These are phyloP conservation scores for Pseudolaguvia tuberculata DNA, from an alignment of 2,113 vertebrate species.

Conservation along the genomic window DNA sequence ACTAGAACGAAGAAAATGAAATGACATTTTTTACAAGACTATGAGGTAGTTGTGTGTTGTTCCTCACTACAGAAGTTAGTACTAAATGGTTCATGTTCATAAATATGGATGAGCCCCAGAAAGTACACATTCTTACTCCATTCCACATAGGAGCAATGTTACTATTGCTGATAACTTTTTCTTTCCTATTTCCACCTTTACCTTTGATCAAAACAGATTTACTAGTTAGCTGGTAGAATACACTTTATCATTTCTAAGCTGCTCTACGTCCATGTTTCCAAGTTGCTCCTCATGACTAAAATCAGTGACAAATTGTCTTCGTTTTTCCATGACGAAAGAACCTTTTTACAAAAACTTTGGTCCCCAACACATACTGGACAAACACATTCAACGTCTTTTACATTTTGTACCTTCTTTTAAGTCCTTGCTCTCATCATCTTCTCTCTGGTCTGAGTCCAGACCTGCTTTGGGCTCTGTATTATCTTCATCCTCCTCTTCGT, in stretches of 20 bases:
- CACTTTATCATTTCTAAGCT: not conserved
- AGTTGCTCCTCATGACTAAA: not conserved
- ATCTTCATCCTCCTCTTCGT: constrained; percentile 94
- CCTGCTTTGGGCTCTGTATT: constrained; percentile 79
- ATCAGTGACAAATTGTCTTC: not conserved
- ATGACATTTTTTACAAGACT: not conserved
- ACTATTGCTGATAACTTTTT: too few species aligned
- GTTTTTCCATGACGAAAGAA: not conserved
- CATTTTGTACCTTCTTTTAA: constrained; percentile 87
- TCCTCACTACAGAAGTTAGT: not conserved
- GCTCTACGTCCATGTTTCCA: not conserved
- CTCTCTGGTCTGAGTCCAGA: constrained; percentile 77
- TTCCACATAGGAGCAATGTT: too few species aligned
- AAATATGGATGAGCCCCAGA: not conserved
- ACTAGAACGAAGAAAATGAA: too few species aligned
- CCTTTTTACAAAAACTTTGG: not conserved
- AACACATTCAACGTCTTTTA: too few species aligned
- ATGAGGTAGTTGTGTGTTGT: not conserved
- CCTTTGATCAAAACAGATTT: not conserved
- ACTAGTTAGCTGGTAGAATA: not conserved
- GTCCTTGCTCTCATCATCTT: constrained; percentile 82
- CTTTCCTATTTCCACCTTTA: not conserved
- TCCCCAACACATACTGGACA: not conserved
- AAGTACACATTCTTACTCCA: too few species aligned
- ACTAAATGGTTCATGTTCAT: not conserved